Base-by-base conservation (phyloP, 1,140 invertebrate genomes). In the Aphidius gifuensis region DNA sequence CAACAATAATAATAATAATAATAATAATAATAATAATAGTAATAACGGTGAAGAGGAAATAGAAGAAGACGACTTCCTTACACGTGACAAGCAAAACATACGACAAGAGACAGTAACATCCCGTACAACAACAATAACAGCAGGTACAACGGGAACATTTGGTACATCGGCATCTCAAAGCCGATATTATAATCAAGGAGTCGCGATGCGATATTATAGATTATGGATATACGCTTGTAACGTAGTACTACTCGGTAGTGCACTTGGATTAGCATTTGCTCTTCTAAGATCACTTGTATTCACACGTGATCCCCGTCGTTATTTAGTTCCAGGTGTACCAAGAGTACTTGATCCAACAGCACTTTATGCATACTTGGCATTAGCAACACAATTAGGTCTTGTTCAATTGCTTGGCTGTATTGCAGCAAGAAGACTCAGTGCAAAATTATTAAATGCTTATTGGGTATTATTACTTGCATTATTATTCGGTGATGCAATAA, bases 171-270 rank as follows among this genome's bases (percentile, higher is more conserved):
- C 67, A 51, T 62, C 68, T 53, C 62, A 67, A 64, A 68, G 68
- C 70, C 69, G 72, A 68, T 68, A 64, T 65, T 72, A 69, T 64
- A 70, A 72, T 60, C 71, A 77, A 72, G 76, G 75, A 71, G 72
- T 81, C 77, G 80, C 78, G 64, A 82, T 82, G 80, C 78, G 84
- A 81, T 94, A 94, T 85, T 95, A 95, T 83, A 89, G 92, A 78
- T 86, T 94, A 73, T 94, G 92, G 92, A 94, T 94, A 75, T 94
- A 94, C 85, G 90, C 91, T 72, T 93, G 91, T 87, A 94, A 94
- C 83, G 87, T 89, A 76, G 91, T 91, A 65, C 84, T 94, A 74
- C 83, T 94, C 75, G 84, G 90, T 64, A 90, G 89, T 73, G 90
- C 91, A 71, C 77, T 93, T 53, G 89, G 91, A 39, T 93, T 94